These are phyloP conservation scores for Aratinga solstitialis DNA, from an alignment of 2,797 vertebrate genomes.

Conservation along the genomic window DNA sequence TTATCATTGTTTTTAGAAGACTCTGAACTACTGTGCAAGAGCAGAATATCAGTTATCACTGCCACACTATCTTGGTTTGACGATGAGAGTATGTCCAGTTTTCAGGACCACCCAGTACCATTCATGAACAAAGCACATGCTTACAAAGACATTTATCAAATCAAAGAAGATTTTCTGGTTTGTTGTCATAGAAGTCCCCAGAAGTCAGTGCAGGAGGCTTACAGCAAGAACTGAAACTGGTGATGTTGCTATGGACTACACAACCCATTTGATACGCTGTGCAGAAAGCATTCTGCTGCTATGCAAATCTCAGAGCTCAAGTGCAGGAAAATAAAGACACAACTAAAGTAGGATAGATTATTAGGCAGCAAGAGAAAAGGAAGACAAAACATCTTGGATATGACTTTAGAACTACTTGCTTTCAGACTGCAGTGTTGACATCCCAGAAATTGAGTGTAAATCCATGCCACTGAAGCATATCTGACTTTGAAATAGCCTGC, in stretches of 20 bases:
- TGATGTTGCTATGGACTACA: not conserved
- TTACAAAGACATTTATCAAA: not conserved
- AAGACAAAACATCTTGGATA: not conserved
- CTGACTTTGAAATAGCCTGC: not conserved
- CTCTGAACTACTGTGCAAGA: not conserved
- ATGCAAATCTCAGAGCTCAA: constrained; percentile 6
- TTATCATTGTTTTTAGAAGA: not conserved
- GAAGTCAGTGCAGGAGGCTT: constrained; percentile 2
- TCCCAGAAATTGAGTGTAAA: constrained; percentile 11
- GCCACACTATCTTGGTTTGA: not conserved
- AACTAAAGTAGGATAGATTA: not conserved
- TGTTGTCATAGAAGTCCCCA: not conserved
- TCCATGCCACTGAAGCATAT: not conserved
- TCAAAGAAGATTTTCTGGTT: not conserved
- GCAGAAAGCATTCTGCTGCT: not conserved
- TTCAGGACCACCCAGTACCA: not conserved
- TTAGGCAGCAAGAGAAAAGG: not conserved
- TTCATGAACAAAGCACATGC: not conserved
- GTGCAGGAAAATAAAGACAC: constrained; percentile 6
- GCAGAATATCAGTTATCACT: not conserved
- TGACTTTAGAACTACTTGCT: constrained; percentile 1
- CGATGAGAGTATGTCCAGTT: not conserved
- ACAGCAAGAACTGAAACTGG: not conserved
- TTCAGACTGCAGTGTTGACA: not conserved
- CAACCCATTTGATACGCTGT: not conserved